Base-by-base conservation (phyloP, 2,797 vertebrate genomes). In the Karalla daura region DNA sequence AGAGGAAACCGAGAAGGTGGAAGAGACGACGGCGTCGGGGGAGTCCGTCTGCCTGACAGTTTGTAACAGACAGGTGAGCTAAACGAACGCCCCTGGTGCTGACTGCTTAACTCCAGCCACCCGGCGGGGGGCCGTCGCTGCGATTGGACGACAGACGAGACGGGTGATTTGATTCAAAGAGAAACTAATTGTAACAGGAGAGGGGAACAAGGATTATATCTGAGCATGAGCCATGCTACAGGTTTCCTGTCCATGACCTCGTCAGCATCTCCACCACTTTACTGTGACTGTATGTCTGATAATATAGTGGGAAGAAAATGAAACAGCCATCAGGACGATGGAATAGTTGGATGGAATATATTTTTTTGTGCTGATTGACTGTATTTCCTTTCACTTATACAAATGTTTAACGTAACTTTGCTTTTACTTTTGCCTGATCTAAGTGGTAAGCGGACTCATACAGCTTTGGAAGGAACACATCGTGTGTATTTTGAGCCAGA, bases 1-100 rank as follows among this genome's bases (percentile, higher is more conserved):
- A 78, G 54, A 71, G 55, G 65, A 63, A 66, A 70, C 14, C 21
- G 70, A 87, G 67, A 72, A 70, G 76, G 70, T 44, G 46, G 41
- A 68, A 44, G 71, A 63, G 18, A 35, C 50, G 76, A 69, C 63
- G 71, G 59, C 32, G 28, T 14, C 9, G 17, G 41, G 37, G 37
- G 40, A 61, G 40, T 46, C 51, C 36, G 40, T 74, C 60, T 33
- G 69, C 50, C 56, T 45, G 54, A 62, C n/a, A 25, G 51, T 36
- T 60, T 87, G 76, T 90, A 86, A 92, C 41, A 45, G 88, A 85
- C 81, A 85, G 76, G 76, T 76, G 71, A 81, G 77, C 64, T 76
- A 86, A 88, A 88, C 20, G 45, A 24, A 74, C 66, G 32, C 75
- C 75, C 68, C 78, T 68, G 75, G 75, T 41, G 54, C 46, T 46